Percentiles rank a stretch among this genome's conserved stretches.
Conservation (phyloP, 2,888 invertebrate genomes). For the Ariolimax columbianus region DNA sequence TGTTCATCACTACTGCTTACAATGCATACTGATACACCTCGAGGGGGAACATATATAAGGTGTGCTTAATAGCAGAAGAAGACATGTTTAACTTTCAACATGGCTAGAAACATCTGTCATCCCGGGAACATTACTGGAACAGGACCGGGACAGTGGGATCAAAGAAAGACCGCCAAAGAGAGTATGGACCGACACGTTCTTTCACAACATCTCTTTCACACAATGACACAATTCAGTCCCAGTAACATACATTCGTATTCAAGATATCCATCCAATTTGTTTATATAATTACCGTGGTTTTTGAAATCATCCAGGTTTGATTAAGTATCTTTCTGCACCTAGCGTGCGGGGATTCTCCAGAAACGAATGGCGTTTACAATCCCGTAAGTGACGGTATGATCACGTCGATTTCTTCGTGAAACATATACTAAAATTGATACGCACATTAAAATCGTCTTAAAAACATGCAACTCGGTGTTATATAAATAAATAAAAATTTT, state of each 20-base stretch:
- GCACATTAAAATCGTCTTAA: background rate
- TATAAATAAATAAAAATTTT: background rate
- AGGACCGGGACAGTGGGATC: background rate
- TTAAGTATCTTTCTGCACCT: constrained; percentile 14
- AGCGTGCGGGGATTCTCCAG: constrained; percentile 46
- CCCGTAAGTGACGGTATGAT: constrained; percentile 41
- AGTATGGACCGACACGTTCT: background rate
- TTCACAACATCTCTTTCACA: background rate
- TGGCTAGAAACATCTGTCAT: background rate
- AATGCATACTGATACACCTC: background rate
- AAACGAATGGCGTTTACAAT: constrained; percentile 50
- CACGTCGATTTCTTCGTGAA: constrained; percentile 11
- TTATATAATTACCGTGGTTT: constrained; percentile 15
- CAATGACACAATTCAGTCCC: background rate
- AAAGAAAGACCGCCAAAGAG: constrained; percentile 37
- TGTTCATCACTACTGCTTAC: background rate
- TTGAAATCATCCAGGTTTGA: background rate
- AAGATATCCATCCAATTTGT: background rate
- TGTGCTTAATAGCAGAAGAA: background rate
- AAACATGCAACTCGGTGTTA: background rate
- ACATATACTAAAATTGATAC: background rate
- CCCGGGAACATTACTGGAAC: background rate
- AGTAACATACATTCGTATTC: background rate
- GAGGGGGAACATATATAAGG: background rate
- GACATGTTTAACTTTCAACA: background rate